These are phyloP conservation scores for Pantherophis alleghaniensis DNA, from an alignment of 2,797 vertebrate genomes.

Conservation along the genomic window DNA sequence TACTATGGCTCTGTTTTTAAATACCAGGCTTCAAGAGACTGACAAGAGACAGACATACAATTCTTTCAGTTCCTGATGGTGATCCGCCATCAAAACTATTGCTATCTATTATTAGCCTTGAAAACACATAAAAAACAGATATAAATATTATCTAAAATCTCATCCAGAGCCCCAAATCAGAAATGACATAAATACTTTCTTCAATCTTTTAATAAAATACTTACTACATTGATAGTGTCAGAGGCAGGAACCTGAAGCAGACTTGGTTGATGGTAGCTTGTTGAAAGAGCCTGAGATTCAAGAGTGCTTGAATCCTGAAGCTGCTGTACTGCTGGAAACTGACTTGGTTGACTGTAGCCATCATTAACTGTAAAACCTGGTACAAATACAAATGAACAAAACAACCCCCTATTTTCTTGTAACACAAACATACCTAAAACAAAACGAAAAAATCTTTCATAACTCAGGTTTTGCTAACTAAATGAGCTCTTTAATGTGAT, in stretches of 20 bases:
- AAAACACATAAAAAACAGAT: neutral
- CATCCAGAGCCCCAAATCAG: neutral
- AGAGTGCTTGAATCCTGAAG: conserved; percentile 98
- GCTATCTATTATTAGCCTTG: neutral
- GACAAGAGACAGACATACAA: neutral
- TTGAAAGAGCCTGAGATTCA: conserved; percentile 94
- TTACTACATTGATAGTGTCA: conserved; percentile 75
- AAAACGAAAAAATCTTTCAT: neutral
- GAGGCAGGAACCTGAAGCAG: conserved; percentile 83
- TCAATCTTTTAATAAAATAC: conserved; percentile 45
- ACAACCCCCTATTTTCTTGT: conserved; percentile 7
- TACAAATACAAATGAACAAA: conserved; percentile 36
- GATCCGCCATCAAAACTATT: neutral
- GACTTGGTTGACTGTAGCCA: conserved; percentile 82
- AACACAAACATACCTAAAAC: conserved; percentile 3
- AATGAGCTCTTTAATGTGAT: neutral
- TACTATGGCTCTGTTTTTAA: neutral
- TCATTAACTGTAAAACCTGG: conserved; percentile 90
- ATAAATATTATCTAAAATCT: neutral
- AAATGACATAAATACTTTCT: neutral
- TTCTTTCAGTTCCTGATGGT: neutral
- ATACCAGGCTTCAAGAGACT: neutral
- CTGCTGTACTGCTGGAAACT: conserved; percentile 92
- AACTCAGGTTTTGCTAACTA: neutral
- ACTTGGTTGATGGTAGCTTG: conserved; percentile 87